Conservation (phyloP, 2,113 vertebrate species). For the Neolamprologus devosi region DNA sequence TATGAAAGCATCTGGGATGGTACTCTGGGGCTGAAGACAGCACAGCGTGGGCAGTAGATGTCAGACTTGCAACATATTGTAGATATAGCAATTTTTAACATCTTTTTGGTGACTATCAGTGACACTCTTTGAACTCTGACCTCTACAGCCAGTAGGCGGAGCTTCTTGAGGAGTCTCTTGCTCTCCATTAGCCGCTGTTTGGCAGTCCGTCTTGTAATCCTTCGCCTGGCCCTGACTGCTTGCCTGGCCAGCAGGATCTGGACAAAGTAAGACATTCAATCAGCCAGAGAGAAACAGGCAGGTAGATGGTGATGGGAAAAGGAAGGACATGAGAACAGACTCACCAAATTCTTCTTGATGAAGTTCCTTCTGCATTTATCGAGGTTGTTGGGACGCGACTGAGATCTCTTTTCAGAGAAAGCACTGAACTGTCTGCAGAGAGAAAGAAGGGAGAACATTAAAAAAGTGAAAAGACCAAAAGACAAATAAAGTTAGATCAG, state of each 20-base stretch:
- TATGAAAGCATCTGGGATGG: conserved; percentile 84
- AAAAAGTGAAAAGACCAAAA: background rate
- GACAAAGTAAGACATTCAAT: background rate
- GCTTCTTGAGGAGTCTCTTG: conserved; percentile 74
- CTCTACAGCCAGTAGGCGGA: conserved; percentile 79
- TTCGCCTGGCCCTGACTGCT: conserved; percentile 61
- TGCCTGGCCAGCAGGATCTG: conserved; percentile 77
- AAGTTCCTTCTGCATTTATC: conserved; percentile 77
- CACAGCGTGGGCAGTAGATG: too few species aligned
- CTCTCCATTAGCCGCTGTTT: conserved; percentile 72
- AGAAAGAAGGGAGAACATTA: background rate
- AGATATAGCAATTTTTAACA: background rate
- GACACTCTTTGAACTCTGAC: conserved; percentile 52
- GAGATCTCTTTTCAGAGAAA: conserved; percentile 69
- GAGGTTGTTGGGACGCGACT: conserved; percentile 78
- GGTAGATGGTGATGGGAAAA: background rate
- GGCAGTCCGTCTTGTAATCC: conserved; percentile 62
- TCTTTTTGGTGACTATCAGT: background rate
- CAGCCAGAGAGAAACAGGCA: background rate
- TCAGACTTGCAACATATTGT: background rate
- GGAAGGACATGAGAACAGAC: background rate
- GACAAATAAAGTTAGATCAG: background rate
- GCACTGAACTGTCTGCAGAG: conserved; percentile 77
- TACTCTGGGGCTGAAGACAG: conserved; percentile 80
- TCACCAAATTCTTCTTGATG: conserved; percentile 78